phyloP scores from a whole-genome alignment of 2,888 invertebrate species.

The Coenonympha arcania region DNA sequence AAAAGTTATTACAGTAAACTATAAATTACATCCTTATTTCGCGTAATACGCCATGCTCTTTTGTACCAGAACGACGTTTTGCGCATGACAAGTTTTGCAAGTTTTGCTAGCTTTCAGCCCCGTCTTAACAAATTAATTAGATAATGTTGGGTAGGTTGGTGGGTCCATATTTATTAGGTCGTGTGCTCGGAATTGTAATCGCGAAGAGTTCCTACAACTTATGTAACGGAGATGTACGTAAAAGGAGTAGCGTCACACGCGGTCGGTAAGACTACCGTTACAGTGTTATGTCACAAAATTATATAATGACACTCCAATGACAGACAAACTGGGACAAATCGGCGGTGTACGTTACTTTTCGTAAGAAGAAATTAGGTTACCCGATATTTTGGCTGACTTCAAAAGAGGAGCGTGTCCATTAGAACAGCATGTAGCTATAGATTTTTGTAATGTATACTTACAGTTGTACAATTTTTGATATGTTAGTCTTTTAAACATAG shows the following conservation, averaged over 20 bases:
- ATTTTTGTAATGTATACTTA: no score
- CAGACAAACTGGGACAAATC: slow-evolving; percentile 24
- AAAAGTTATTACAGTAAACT: no score
- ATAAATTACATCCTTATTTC: no score
- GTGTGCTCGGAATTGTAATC: slow-evolving; percentile 5
- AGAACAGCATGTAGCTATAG: no score
- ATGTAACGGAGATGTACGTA: slow-evolving; percentile 13
- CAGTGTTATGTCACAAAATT: slow-evolving; percentile 32
- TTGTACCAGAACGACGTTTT: no score
- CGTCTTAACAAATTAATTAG: neutral
- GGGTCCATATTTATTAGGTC: slow-evolving; percentile 11
- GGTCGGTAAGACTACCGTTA: slow-evolving; percentile 29
- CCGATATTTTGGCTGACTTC: neutral
- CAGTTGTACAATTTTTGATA: no score
- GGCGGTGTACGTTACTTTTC: neutral
- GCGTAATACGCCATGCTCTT: no score
- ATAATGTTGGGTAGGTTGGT: neutral
- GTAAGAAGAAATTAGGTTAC: neutral
- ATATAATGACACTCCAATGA: slow-evolving; percentile 28
- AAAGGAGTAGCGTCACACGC: slow-evolving; percentile 31
- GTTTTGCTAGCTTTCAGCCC: no score
- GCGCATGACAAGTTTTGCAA: no score
- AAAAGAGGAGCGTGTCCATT: no score
- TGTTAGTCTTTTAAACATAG: no score
- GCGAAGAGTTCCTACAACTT: slow-evolving; percentile 21